These are phyloP conservation scores for Lasioglossum figueresi DNA, from an alignment of 2,888 invertebrate genomes.

Conservation along the genomic window DNA sequence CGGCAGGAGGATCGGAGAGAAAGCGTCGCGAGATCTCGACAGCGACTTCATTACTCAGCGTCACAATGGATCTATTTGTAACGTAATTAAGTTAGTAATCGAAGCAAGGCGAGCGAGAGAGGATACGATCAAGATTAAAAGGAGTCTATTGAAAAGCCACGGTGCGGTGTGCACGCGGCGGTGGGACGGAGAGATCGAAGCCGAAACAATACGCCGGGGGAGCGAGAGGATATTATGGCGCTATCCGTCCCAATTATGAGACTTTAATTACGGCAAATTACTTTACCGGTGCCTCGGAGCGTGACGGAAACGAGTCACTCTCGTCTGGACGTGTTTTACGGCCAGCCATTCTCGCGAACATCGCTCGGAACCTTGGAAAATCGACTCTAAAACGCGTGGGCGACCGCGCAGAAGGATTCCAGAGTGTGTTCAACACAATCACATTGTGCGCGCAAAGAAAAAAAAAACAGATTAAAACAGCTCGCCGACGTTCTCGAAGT, in stretches of 20 bases:
- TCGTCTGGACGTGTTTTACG: constrained; percentile 24
- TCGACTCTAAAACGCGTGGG: neutral
- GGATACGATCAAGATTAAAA: constrained; percentile 32
- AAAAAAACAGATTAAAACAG: neutral
- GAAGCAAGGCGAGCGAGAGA: neutral
- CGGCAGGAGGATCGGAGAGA: neutral
- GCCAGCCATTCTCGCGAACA: constrained; percentile 8
- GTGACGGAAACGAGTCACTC: constrained; percentile 39
- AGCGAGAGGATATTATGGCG: constrained; percentile 34
- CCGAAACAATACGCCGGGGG: constrained; percentile 14
- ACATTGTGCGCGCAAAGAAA: neutral
- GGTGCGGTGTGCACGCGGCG: constrained; percentile 10
- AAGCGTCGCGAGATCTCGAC: neutral
- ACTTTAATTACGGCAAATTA: constrained; percentile 70
- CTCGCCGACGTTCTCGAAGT: neutral
- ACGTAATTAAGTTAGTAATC: constrained; percentile 20
- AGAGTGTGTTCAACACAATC: neutral
- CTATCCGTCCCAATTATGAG: constrained; percentile 69
- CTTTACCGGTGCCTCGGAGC: constrained; percentile 54
- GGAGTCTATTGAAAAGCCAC: constrained; percentile 15
- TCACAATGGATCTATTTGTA: neutral
- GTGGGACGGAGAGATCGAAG: neutral
- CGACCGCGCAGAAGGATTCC: neutral
- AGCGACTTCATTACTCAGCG: neutral
- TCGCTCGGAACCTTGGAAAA: neutral